phyloP scores from a whole-genome alignment of 1,140 invertebrate species.

The Drosophila elegans region DNA sequence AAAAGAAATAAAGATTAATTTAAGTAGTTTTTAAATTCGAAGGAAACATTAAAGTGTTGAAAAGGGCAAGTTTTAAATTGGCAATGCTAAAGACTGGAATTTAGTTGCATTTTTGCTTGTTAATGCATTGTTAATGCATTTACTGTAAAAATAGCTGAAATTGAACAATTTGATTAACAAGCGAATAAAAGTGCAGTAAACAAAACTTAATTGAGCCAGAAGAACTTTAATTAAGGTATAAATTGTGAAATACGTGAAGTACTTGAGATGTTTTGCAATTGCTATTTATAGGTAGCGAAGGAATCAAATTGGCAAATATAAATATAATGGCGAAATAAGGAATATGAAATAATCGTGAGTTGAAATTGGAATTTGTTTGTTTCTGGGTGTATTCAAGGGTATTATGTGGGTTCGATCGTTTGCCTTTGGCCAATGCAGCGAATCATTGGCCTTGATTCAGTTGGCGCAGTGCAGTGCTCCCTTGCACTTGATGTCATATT shows the following conservation, averaged over 20 bases:
- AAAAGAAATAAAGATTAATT: neutral
- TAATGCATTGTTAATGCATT: constrained; percentile 1
- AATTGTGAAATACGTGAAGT: neutral
- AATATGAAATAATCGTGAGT: too few relatives aligned
- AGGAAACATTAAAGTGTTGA: too few relatives aligned
- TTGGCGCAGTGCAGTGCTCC: constrained; percentile 29
- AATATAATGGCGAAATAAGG: too few relatives aligned
- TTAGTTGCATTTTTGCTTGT: neutral
- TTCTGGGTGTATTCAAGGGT: neutral
- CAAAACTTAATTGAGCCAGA: neutral
- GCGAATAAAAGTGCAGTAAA: constrained; percentile 5
- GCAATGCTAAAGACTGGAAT: neutral
- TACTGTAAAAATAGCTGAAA: constrained; percentile 18
- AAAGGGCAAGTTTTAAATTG: neutral
- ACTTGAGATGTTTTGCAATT: neutral
- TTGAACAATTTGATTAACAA: neutral
- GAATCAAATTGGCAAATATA: neutral
- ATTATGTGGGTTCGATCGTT: neutral
- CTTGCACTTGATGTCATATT: constrained; percentile 24
- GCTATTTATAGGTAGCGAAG: neutral
- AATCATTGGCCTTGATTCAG: constrained; percentile 24
- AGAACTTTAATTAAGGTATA: neutral
- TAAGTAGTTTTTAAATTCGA: neutral
- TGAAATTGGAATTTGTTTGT: neutral
- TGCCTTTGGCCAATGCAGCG: neutral